Evolutionary conservation across 2,888 invertebrate species (phyloP).

Genomic region (Julus scanicus): DNA sequence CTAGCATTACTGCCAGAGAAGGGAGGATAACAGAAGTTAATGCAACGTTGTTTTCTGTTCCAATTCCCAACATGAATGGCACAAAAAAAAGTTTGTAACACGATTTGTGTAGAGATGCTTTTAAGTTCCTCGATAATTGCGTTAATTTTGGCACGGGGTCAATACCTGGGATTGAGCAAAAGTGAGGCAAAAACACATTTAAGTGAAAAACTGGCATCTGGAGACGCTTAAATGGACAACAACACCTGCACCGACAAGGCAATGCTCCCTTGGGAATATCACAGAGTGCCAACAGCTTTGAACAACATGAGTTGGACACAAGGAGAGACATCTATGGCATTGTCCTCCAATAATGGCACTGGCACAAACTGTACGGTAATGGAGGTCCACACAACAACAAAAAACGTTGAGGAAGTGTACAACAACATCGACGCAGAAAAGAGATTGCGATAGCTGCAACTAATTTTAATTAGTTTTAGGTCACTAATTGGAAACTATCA

Average conservation of each 20-base stretch:
- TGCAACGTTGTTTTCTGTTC: no score
- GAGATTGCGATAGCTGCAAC: neutral
- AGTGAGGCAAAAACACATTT: constrained; percentile 6
- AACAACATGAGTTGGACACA: neutral
- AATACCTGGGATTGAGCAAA: neutral
- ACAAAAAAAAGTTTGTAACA: no score
- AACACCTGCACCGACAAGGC: neutral
- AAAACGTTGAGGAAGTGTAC: neutral
- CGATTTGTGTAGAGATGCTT: neutral
- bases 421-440: neutral
- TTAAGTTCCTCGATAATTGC: neutral
- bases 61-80: no score
- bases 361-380: neutral
- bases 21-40: no score
- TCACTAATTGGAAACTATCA: neutral
- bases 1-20: no score
- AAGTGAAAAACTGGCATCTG: constrained; percentile 4
- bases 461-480: neutral
- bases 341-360: constrained; percentile 33
- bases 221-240: neutral
- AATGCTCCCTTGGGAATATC: neutral
- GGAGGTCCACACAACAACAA: neutral
- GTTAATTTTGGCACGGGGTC: neutral
- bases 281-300: constrained; percentile 2
- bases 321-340: neutral